Evolutionary conservation across 2,888 invertebrate genomes (phyloP).

Genomic region (Carcina quercana): DNA sequence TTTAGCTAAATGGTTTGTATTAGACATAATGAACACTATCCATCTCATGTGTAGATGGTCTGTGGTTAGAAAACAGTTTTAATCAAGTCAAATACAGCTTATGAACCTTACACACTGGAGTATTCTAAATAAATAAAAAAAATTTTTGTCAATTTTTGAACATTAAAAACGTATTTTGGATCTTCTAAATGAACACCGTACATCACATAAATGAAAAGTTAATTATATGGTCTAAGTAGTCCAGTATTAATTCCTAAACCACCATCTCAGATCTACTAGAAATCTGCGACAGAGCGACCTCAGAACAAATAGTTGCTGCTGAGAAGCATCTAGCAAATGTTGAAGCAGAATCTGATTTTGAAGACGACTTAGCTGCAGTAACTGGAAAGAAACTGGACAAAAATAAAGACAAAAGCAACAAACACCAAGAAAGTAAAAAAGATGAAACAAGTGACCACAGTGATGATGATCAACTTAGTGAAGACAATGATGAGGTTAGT

Average conservation of each 20-base stretch:
- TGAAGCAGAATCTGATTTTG: constrained; percentile 76
- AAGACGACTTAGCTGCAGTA: constrained; percentile 75
- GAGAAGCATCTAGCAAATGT: constrained; percentile 77
- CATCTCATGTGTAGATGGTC: too few relatives aligned
- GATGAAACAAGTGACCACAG: constrained; percentile 14
- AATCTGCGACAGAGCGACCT: constrained; percentile 80
- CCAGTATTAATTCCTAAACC: constrained; percentile 20
- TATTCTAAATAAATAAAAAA: too few relatives aligned
- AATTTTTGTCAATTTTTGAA: too few relatives aligned
- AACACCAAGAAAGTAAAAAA: constrained; percentile 7
- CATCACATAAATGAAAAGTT: too few relatives aligned
- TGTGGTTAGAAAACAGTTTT: too few relatives aligned
- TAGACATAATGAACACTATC: too few relatives aligned
- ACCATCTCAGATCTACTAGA: constrained; percentile 77
- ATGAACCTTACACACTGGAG: too few relatives aligned
- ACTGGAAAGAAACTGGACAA: constrained; percentile 53
- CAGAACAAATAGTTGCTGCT: constrained; percentile 74
- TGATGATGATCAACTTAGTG: constrained; percentile 15
- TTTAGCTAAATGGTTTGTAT: too few relatives aligned
- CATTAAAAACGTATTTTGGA: too few relatives aligned
- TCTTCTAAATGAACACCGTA: too few relatives aligned
- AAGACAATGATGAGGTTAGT: constrained; percentile 19
- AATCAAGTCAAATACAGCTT: too few relatives aligned
- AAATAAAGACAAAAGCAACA: constrained; percentile 23
- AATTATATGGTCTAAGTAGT: too few relatives aligned